These are phyloP conservation scores for Euphydryas editha DNA, from an alignment of 2,888 invertebrate genomes.

Conservation along the genomic window DNA sequence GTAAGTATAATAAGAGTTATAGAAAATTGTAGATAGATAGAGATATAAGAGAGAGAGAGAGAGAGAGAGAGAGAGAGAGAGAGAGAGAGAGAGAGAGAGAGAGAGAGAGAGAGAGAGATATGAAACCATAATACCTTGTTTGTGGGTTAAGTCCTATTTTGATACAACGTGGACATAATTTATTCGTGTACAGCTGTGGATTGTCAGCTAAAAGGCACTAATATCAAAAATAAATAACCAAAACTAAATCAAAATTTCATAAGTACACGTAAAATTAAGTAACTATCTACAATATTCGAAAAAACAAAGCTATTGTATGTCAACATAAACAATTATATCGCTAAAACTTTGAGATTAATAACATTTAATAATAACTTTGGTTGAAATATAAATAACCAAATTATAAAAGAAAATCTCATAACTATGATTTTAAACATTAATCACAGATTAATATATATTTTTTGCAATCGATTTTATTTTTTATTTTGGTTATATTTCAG, in stretches of 20 bases:
- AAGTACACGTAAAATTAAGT: slow-evolving; percentile 27
- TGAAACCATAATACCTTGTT: too few species aligned
- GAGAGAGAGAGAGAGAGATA: too few species aligned
- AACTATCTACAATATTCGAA: slow-evolving; percentile 6
- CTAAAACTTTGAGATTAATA: neutral
- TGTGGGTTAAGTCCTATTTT: too few species aligned
- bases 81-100: too few species aligned
- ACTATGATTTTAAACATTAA: neutral
- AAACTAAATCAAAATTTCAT: slow-evolving; percentile 8
- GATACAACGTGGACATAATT: neutral
- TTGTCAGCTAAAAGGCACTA: neutral
- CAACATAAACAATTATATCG: neutral
- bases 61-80: too few species aligned
- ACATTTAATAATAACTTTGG: slow-evolving; percentile 1
- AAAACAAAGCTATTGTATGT: neutral
- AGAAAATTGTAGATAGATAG: too few species aligned
- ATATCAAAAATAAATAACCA: slow-evolving; percentile 8
- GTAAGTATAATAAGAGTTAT: too few species aligned
- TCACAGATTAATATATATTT: neutral
- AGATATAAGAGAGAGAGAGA: too few species aligned
- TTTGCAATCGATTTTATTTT: neutral
- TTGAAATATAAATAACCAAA: neutral
- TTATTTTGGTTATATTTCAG: neutral
- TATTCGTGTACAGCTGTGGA: neutral
- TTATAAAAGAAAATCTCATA: neutral